Conservation (phyloP, 2,888 invertebrate species). For the Tinea trinotella region DNA sequence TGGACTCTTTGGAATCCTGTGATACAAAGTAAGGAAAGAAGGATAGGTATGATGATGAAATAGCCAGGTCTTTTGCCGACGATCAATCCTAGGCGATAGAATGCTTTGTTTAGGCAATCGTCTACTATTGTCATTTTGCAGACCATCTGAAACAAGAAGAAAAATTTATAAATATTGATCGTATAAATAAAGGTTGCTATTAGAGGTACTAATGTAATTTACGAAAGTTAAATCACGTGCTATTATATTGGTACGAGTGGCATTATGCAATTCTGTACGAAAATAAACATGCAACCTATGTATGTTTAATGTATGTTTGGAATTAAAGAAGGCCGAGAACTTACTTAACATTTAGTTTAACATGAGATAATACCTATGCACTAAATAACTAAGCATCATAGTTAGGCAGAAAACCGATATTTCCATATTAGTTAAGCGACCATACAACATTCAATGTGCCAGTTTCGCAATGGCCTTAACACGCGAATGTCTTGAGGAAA, state of each 20-base stretch:
- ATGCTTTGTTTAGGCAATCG: slow-evolving; percentile 82
- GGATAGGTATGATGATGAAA: slow-evolving; percentile 89
- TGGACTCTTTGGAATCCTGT: slow-evolving; percentile 90
- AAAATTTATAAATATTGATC: too few species aligned
- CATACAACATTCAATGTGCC: slow-evolving; percentile 17
- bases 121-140: slow-evolving; percentile 83
- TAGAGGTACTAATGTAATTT: too few species aligned
- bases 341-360: too few species aligned
- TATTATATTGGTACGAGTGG: too few species aligned
- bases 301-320: neutral
- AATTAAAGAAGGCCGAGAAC: too few species aligned
- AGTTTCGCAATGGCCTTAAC: slow-evolving; percentile 11
- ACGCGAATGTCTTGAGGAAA: slow-evolving; percentile 11
- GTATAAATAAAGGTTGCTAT: too few species aligned
- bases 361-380: neutral
- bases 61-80: slow-evolving; percentile 90
- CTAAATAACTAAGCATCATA: neutral
- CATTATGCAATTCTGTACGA: neutral
- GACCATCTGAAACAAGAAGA: slow-evolving; percentile 78
- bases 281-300: neutral
- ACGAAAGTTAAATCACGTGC: neutral
- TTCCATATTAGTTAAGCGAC: slow-evolving; percentile 13
- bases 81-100: slow-evolving; percentile 83
- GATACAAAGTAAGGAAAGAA: slow-evolving; percentile 84
- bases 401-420: slow-evolving; percentile 4